phyloP scores from a whole-genome alignment of 2,797 vertebrate genomes.

The Clarias fuscus region DNA sequence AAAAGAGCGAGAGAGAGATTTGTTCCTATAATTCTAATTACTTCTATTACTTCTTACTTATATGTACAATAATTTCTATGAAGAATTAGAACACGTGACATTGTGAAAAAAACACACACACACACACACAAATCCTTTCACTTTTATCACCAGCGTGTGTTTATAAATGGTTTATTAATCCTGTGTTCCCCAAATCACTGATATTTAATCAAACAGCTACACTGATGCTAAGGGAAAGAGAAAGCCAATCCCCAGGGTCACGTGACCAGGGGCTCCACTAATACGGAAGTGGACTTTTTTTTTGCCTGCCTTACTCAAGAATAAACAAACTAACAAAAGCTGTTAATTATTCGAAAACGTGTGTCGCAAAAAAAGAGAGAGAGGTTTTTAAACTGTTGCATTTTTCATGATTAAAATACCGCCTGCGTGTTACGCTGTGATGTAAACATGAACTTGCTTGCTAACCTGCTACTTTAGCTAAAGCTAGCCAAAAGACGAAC shows the following conservation, averaged over 20 bases:
- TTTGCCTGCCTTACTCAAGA: neutral
- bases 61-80: no score
- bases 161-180: neutral
- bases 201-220: neutral
- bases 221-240: no score
- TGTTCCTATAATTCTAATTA: neutral
- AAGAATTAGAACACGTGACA: neutral
- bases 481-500: neutral
- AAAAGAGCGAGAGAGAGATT: neutral
- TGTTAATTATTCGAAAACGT: neutral
- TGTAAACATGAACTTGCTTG: neutral
- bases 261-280: neutral
- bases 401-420: neutral
- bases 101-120: no score
- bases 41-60: no score
- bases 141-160: neutral
- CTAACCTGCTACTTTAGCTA: conserved; percentile 3
- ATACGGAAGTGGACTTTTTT: neutral
- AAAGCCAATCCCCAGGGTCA: neutral
- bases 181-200: neutral
- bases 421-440: neutral
- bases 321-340: neutral
- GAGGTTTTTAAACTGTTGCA: neutral
- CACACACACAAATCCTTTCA: neutral
- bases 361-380: neutral